Percentiles rank a stretch among this genome's conserved stretches.
Conservation (phyloP, 2,113 vertebrate genomes). For the Mormyrus iriodes region DNA sequence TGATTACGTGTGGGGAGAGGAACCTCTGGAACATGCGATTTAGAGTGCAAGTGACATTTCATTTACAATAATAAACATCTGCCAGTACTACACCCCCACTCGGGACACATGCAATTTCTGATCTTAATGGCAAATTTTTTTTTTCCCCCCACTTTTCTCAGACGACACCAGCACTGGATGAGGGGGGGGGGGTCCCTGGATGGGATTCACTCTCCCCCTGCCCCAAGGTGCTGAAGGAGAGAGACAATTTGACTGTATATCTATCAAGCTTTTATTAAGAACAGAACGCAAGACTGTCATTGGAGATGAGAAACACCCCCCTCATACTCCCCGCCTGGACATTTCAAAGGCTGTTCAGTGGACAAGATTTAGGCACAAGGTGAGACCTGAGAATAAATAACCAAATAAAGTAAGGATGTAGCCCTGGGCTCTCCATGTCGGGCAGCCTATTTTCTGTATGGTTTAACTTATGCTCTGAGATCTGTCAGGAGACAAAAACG, state of each 20-base stretch:
- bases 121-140: background rate
- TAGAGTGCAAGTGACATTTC: background rate
- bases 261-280: conserved; percentile 30
- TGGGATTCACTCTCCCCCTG: background rate
- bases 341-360: conserved; percentile 32
- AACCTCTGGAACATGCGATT: background rate
- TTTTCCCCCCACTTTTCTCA: background rate
- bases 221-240: conserved; percentile 45
- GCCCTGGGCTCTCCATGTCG: conserved; percentile 7
- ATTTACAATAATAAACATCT: background rate
- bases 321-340: conserved; percentile 12
- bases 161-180: background rate
- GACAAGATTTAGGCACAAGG: background rate
- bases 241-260: conserved; percentile 40
- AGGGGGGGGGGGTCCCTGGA: conserved; percentile 37
- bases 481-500: conserved; percentile 6
- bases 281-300: conserved; percentile 20
- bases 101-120: background rate
- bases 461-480: conserved; percentile 23
- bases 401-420: conserved; percentile 3
- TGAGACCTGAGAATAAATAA: background rate
- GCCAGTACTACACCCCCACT: background rate
- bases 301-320: background rate
- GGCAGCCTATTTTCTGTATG: conserved; percentile 15
- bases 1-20: background rate